These are phyloP conservation scores for Helicoverpa armigera DNA, from an alignment of 1,140 invertebrate species.

Conservation along the genomic window DNA sequence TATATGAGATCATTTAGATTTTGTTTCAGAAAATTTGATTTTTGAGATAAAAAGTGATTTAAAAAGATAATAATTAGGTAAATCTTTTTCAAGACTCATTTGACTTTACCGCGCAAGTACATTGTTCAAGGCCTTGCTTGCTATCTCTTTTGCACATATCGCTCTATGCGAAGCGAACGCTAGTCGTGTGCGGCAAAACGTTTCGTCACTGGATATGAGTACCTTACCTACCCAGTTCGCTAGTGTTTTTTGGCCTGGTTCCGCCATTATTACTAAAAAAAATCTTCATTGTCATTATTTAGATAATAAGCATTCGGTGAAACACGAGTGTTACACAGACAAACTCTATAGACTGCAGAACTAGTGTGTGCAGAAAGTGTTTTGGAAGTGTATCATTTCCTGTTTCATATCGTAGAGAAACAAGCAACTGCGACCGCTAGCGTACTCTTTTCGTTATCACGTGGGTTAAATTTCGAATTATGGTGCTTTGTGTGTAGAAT, in stretches of 20 bases:
- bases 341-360: slow-evolving; percentile 53
- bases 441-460: slow-evolving; percentile 83
- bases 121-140: slow-evolving; percentile 66
- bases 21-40: no score
- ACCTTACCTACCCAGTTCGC: slow-evolving; percentile 70
- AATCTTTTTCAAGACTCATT: slow-evolving; percentile 63
- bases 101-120: slow-evolving; percentile 84
- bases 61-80: neutral
- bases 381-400: slow-evolving; percentile 82
- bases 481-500: slow-evolving; percentile 60
- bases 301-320: slow-evolving; percentile 51
- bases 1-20: no score
- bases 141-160: slow-evolving; percentile 75
- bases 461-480: slow-evolving; percentile 84
- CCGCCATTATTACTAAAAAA: slow-evolving; percentile 79
- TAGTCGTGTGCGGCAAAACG: slow-evolving; percentile 58
- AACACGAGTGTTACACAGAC: slow-evolving; percentile 52
- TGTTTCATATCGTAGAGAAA: slow-evolving; percentile 83
- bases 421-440: slow-evolving; percentile 81
- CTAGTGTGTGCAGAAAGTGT: slow-evolving; percentile 64
- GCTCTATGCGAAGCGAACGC: slow-evolving; percentile 61
- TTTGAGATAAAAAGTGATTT: neutral
- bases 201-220: slow-evolving; percentile 78
- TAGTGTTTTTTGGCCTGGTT: slow-evolving; percentile 76
- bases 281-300: slow-evolving; percentile 69